phyloP scores from a whole-genome alignment of 2,888 invertebrate genomes.

The Dugesia japonica region DNA sequence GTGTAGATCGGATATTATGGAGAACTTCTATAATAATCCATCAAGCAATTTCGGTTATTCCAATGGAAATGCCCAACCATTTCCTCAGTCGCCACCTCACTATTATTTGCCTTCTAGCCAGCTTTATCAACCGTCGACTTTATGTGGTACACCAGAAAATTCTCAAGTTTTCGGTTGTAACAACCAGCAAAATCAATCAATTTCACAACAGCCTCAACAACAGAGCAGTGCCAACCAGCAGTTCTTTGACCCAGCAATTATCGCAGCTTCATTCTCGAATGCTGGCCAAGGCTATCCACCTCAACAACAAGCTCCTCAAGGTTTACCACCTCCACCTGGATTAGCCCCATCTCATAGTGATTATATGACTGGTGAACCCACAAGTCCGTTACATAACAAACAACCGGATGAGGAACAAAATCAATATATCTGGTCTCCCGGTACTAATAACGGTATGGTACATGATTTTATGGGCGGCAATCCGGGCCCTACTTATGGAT shows the following conservation, averaged over 20 bases:
- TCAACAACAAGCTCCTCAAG: slow-evolving; percentile 3
- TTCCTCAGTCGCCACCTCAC: not conserved
- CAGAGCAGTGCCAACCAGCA: slow-evolving; percentile 4
- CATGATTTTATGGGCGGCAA: not conserved
- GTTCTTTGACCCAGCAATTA: not conserved
- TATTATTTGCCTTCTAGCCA: slow-evolving; percentile 16
- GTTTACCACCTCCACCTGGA: slow-evolving; percentile 8
- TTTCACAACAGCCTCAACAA: not conserved
- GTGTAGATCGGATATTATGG: slow-evolving; percentile 8
- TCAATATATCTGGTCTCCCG: slow-evolving; percentile 8
- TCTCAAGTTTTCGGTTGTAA: not conserved
- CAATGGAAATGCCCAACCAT: slow-evolving; percentile 4
- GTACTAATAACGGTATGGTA: not conserved
- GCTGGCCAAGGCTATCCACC: not conserved
- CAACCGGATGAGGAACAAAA: not conserved
- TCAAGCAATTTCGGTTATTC: slow-evolving; percentile 6
- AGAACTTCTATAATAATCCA: not conserved
- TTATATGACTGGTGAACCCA: slow-evolving; percentile 12
- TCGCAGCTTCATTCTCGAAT: not conserved
- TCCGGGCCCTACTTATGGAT: not conserved
- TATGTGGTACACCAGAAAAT: slow-evolving; percentile 2
- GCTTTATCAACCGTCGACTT: not conserved
- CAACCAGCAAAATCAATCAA: not conserved
- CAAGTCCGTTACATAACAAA: not conserved
- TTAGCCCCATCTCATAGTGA: slow-evolving; percentile 1